Base-by-base conservation (phyloP, 2,888 invertebrate species). In the Drosophila kambysellisi region DNA sequence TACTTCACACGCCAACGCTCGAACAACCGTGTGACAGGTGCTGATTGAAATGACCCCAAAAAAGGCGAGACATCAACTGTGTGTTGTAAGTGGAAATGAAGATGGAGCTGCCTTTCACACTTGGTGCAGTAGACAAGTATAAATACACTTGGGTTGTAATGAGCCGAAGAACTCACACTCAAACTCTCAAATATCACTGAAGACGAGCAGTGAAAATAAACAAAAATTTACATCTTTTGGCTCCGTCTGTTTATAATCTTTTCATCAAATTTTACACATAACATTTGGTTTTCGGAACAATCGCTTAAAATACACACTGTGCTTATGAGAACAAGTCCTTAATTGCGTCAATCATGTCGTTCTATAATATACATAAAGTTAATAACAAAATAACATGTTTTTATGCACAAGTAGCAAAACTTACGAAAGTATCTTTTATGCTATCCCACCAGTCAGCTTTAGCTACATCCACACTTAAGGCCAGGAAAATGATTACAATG, bases 31-130 rank as follows among this genome's bases (percentile, higher is more conserved):
- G 83, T 87, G 87, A 88, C 87, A 87, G 87, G 86, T 87, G 87
- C 76, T 88, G 87, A 87, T 90, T 83, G 90, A 87, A 82, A 70
- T 90, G 87, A 87, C 87, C 87, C 80, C 74, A 88, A 85, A 89
- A 82, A 35, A 60, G 39, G 56, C 53, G 39, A 56, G 50, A 62
- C 70, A 52, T 70, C 79, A 53, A 60, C 63, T 17, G 35, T 37
- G 20, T 25, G 20, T 17, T 39, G 29, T 17, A 56, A 65, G 62
- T 65, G 69, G 67, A 63, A 71, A 69, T 54, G 52, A 61, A 71
- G 79, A 76, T 67, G 69, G n/a, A 70, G 58, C 53, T 70, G 77
- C 67, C 54, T 59, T 73, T 76, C 73, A 43, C 85, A 84, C 85
- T 75, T 72, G 70, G 15, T 41, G 64, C 6, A 6, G 33, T 7